Base-by-base conservation (phyloP, 2,113 vertebrate genomes). In the Puntigrus tetrazona region DNA sequence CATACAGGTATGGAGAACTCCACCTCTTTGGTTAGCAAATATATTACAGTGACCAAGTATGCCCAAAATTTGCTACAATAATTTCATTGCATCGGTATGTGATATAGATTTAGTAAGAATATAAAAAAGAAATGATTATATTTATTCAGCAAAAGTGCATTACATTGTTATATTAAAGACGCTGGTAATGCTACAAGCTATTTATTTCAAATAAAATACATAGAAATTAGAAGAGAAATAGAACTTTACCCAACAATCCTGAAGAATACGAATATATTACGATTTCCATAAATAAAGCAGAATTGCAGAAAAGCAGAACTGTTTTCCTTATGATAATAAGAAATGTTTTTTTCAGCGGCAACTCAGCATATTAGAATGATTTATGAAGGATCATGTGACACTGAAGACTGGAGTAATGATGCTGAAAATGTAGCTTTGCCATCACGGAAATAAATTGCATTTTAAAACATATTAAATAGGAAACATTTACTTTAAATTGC, bases 1-100 rank as follows among this genome's bases (percentile, higher is more conserved):
- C n/a, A 78, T 57, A 45, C 45, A 55, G 82, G 55, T 63, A 55
- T 22, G 16, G 7, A 84, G 57, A n/a, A 70, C 43, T 27, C 22
- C 31, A n/a, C 9, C 13, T 59, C 13, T 61, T 76, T 31, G 72
- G 25, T 31, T 34, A 55, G 74, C 18, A 52, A 47, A 74, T 47
- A 43, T 5, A 38, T 55, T 55, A 7, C 14, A 43, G 36, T 43
- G 36, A 72, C 20, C 22, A 72, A 43, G 22, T 25, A n/a, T 5
- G 11, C 13, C 36, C 22, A 72, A 45, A 45, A 27, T n/a, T n/a
- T n/a, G 1, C 9, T 55, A 22, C 20, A 27, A 61, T 61, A 57
- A 13, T 14, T 18, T 16, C 25, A 13, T 18, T 31, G 14, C 6
- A 14, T 65, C 29, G 2, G 47, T 50, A 50, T 7, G 47, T 1